A percentile compares a stretch with the other conserved stretches of the same genome.
These are phyloP conservation scores for Macrobrachium rosenbergii DNA, from an alignment of 1,140 invertebrate species.

Conservation along the genomic window DNA sequence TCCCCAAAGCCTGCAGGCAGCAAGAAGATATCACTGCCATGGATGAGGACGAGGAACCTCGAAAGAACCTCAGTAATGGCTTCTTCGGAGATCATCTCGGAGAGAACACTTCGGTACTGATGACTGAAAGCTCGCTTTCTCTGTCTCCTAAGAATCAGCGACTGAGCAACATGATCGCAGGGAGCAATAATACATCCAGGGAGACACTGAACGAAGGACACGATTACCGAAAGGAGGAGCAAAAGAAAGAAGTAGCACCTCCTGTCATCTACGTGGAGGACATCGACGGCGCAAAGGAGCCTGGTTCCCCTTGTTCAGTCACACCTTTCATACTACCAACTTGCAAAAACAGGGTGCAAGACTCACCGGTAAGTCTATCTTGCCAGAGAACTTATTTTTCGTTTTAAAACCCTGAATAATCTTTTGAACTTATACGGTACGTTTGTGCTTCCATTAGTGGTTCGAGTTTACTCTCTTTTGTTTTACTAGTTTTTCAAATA, in stretches of 20 bases:
- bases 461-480: too few species aligned
- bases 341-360: neutral
- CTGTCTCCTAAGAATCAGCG: constrained; percentile 36
- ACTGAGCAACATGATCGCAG: constrained; percentile 47
- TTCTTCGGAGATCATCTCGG: neutral
- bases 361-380: constrained; percentile 1
- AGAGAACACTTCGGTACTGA: constrained; percentile 2
- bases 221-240: neutral
- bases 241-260: neutral
- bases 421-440: too few species aligned
- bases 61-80: too few species aligned
- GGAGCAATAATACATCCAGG: constrained; percentile 32
- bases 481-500: too few species aligned
- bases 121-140: neutral
- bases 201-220: constrained; percentile 9
- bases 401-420: too few species aligned
- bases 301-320: constrained; percentile 43
- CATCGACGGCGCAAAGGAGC: neutral
- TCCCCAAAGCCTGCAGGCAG: neutral
- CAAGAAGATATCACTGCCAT: neutral
- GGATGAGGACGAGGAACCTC: neutral
- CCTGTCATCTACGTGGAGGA: constrained; percentile 26
- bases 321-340: constrained; percentile 46
- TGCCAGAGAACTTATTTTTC: too few species aligned
- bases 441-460: too few species aligned